Percentiles rank a stretch among this genome's conserved stretches.
Conservation (phyloP, 2,113 vertebrate species). For the Lathamus discolor region DNA sequence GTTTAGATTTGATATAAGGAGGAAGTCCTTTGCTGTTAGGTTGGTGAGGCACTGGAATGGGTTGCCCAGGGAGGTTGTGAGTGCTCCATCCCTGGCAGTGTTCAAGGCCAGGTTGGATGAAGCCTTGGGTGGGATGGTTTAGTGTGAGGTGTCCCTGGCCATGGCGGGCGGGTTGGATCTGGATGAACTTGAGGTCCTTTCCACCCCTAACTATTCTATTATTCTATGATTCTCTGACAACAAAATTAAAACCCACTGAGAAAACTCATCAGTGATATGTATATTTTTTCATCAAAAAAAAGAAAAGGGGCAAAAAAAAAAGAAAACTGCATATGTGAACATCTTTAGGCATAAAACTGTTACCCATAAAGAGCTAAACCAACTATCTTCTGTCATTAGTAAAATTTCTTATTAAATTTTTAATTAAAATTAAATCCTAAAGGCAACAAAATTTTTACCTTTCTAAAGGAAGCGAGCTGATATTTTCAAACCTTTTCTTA, state of each 20-base stretch:
- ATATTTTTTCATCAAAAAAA: neutral
- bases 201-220: too few relatives aligned
- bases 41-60: too few relatives aligned
- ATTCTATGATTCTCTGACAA: neutral
- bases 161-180: too few relatives aligned
- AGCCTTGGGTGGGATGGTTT: too few relatives aligned
- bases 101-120: too few relatives aligned
- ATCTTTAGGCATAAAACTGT: neutral
- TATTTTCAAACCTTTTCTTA: neutral
- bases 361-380: neutral
- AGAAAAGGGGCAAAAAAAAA: neutral
- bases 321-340: neutral
- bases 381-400: neutral
- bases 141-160: too few relatives aligned
- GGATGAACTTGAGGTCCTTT: too few relatives aligned
- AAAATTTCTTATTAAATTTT: neutral
- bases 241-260: neutral
- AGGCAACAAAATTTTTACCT: neutral
- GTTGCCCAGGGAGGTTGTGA: too few relatives aligned
- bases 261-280: neutral
- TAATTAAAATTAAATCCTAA: neutral
- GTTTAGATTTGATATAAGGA: too few relatives aligned
- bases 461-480: neutral
- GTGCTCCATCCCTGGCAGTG: too few relatives aligned
- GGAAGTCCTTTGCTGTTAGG: too few relatives aligned